Base-by-base conservation (phyloP, 2,888 invertebrate genomes). In the Caenorhabditis uteleia region DNA sequence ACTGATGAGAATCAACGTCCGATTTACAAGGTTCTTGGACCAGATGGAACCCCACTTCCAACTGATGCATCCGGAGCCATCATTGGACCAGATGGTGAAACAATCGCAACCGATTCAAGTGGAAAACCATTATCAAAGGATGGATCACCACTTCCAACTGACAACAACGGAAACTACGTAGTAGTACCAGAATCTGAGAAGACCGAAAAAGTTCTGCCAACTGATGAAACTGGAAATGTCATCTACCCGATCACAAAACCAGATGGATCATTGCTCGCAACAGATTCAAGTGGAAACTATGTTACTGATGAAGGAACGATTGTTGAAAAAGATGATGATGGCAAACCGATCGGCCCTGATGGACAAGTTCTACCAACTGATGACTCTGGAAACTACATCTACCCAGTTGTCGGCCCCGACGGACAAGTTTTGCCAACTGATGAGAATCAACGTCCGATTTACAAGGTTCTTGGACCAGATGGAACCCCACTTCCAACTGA, bases 71-170 rank as follows among this genome's bases (percentile, higher is more conserved):
- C 44, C 3, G 53, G 44, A 61, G 29, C 36, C 21, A 29, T 47
- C 8, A 34, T 57, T 45, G 59, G 49, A 26, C 33, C 54, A 14
- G 66, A 67, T 39, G 66, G 61, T 36, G 21, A 38, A 21, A 31
- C 36, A 0, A 49, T 68, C 25, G 59, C 68, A 21, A 64, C 64
- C 16, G 64, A 68, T 21, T 31, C 43, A 4, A 40, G 44, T 14
- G 61, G 61, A 18, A 27, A 23, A 16, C 45, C 51, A 14, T 16
- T 39, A 25, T 64, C 29, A 29, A 33, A 57, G 1, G 71, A 73
- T 33, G 74, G 72, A 12, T 31, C 42, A 10, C 56, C 64, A 23
- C 50, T 74, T 20, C 62, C 68, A 12, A 73, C 65, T 4, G 69
- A 73, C 36, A 21, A 48, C 12, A 20, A 47, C 25, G 72, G 72